Percentiles rank a stretch among this genome's conserved stretches.
Evolutionary conservation across 2,113 vertebrate genomes (phyloP).

Genomic region (Kobus ellipsiprymnus): DNA sequence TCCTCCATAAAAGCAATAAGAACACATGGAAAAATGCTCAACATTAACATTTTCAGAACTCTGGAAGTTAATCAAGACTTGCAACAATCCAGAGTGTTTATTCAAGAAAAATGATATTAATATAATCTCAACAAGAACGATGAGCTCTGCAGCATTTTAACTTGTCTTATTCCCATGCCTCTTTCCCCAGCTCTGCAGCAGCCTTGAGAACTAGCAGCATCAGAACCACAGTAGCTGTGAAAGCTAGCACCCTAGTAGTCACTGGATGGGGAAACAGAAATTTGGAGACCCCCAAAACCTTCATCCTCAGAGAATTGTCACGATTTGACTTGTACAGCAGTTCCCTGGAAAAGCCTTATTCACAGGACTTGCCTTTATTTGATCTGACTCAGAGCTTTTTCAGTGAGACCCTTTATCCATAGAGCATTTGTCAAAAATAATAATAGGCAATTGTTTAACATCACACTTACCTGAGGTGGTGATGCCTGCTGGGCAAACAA

Average conservation of each 20-base stretch:
- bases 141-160: neutral
- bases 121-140: neutral
- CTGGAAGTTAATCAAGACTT: neutral
- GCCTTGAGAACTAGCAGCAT: neutral
- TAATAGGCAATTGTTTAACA: neutral
- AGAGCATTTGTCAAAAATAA: constrained; percentile 5
- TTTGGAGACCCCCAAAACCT: neutral
- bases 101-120: neutral
- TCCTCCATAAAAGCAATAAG: neutral
- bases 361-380: neutral
- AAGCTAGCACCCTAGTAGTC: neutral
- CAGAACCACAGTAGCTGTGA: neutral
- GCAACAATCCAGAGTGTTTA: neutral
- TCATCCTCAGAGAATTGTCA: neutral
- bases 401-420: neutral
- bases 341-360: neutral
- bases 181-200: neutral
- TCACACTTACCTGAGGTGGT: neutral
- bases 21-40: neutral
- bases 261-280: neutral
- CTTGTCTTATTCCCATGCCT: neutral
- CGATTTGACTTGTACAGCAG: neutral
- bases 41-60: neutral
- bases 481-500: neutral
- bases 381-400: neutral